phyloP scores from a whole-genome alignment of 2,888 invertebrate genomes.

The Lottia gigantea region DNA sequence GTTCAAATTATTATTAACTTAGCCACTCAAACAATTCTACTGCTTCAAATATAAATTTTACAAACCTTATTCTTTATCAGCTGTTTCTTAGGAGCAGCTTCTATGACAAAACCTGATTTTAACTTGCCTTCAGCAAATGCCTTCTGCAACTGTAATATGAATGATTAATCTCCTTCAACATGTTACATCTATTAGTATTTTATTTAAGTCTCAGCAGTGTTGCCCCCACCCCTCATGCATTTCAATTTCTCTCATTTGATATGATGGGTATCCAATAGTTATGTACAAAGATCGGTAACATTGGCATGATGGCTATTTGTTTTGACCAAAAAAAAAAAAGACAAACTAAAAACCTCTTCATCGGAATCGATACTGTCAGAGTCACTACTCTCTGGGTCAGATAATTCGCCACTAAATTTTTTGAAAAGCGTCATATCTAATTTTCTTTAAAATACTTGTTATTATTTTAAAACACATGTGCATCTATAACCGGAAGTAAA shows the following conservation, averaged over 20 bases:
- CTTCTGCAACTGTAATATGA: constrained; percentile 80
- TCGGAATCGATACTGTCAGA: constrained; percentile 35
- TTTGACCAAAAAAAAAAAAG: neutral
- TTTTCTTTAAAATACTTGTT: no score
- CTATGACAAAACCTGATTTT: constrained; percentile 84
- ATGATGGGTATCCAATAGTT: no score
- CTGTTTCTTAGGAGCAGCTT: constrained; percentile 72
- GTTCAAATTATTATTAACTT: no score
- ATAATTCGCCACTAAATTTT: neutral
- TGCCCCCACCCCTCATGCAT: no score
- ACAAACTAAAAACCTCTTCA: constrained; percentile 29
- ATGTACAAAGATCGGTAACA: no score
- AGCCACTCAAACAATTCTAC: no score
- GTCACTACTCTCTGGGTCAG: constrained; percentile 25
- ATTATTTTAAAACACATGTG: constrained; percentile 14
- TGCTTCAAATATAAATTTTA: neutral
- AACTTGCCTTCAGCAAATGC: constrained; percentile 87
- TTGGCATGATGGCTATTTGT: no score
- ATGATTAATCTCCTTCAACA: no score
- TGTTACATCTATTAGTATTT: neutral
- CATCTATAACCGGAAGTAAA: constrained; percentile 14
- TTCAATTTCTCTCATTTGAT: no score
- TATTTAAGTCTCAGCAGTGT: no score
- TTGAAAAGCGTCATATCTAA: neutral
- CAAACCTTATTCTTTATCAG: constrained; percentile 82